Percentiles rank a stretch among this genome's conserved stretches.
phyloP scores from a whole-genome alignment of 2,113 vertebrate species.

The Ceyx margarethae region DNA sequence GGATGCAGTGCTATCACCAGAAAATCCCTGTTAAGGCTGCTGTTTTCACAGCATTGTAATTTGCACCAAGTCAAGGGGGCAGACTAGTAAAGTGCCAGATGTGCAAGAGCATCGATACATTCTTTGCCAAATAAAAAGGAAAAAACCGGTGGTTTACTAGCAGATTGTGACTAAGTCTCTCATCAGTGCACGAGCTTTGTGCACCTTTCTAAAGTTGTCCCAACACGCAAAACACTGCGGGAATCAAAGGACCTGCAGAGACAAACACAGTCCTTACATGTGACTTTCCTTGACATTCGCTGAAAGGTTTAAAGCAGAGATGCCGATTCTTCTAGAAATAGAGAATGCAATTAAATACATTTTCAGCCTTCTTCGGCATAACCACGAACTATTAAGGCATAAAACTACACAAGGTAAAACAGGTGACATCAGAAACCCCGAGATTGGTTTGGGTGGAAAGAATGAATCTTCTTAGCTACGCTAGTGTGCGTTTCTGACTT shows the following conservation, averaged over 20 bases:
- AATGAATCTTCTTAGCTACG: background rate
- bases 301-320: background rate
- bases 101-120: background rate
- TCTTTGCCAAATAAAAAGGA: background rate
- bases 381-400: background rate
- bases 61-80: background rate
- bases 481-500: accelerated
- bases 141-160: background rate
- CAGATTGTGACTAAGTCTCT: background rate
- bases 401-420: background rate
- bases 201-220: background rate
- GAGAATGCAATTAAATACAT: background rate
- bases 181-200: background rate
- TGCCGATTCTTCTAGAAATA: background rate
- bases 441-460: background rate
- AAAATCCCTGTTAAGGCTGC: background rate
- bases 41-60: background rate
- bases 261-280: background rate
- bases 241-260: background rate
- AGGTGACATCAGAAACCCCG: background rate
- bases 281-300: background rate
- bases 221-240: background rate
- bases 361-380: background rate
- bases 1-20: background rate
- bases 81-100: background rate